Evolutionary conservation across 1,140 invertebrate species (phyloP).

Genomic region (Drosophila nannoptera): DNA sequence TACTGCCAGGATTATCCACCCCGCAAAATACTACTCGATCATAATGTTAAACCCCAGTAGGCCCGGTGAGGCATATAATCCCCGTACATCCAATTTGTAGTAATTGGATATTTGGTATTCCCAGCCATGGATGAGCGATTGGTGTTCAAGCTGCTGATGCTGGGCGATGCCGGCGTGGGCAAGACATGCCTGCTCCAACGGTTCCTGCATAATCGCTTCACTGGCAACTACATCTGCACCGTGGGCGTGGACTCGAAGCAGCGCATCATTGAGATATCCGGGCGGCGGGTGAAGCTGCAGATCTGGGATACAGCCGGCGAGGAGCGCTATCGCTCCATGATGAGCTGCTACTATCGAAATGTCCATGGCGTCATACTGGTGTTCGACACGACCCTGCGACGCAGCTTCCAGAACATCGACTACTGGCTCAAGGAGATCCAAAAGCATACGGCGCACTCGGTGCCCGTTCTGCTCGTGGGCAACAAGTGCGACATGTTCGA

Average conservation of each 20-base stretch:
- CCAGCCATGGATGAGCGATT: conserved; percentile 1
- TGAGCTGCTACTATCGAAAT: conserved; percentile 20
- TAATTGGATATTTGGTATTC: neutral
- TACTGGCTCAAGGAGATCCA: conserved; percentile 41
- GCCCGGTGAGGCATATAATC: no score
- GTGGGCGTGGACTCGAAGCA: conserved; percentile 37
- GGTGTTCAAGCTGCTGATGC: conserved; percentile 41
- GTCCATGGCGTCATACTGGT: conserved; percentile 46
- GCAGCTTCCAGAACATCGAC: conserved; percentile 15
- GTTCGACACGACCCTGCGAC: conserved; percentile 33
- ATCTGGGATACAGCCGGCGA: conserved; percentile 52
- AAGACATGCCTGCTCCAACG: conserved; percentile 41
- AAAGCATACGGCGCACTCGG: neutral
- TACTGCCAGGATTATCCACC: no score
- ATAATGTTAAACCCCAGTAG: no score
- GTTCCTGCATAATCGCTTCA: conserved; percentile 22
- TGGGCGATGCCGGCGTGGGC: conserved; percentile 49
- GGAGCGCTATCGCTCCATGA: conserved; percentile 38
- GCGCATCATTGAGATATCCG: conserved; percentile 29
- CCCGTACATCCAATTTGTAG: neutral
- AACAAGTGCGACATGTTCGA: conserved; percentile 42
- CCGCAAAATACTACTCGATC: no score
- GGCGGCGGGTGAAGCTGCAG: conserved; percentile 16
- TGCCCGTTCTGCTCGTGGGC: conserved; percentile 38
- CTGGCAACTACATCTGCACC: conserved; percentile 6